Base-by-base conservation (phyloP, 2,113 vertebrate genomes). In the Myotis davidii region DNA sequence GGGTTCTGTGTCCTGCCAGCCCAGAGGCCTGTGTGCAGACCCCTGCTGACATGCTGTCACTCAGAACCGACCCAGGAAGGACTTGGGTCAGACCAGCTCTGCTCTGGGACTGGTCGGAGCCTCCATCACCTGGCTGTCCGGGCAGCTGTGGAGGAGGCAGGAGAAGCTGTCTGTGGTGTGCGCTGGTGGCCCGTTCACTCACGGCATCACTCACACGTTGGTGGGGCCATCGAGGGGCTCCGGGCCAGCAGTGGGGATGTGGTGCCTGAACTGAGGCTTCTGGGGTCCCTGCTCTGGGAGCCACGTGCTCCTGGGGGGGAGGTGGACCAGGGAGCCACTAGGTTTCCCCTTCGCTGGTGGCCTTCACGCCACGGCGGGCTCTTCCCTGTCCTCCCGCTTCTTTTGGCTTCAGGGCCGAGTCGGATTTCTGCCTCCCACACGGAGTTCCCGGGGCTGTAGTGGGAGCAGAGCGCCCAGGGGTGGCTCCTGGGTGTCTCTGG, bases 261-360 rank as follows among this genome's bases (percentile, higher is more conserved):
- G 1, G 27, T 8, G 54, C 54, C 54, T 54, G 1, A 6, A 21
- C 1, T 10, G 0, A 0, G 79, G 27, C 37, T 37, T 42, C 37
- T 13, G 14, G 9, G 7, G 21, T 18, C 29, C 3, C 1, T 20
- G 29, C 20, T 25, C n/a, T 8, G 48, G 20, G 17, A 87, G 10
- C 21, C 11, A 0, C 9, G 2, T 2, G 5, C 37, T 27, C 29
- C 42, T 6, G 16, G 9, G 14, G 20, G 23, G 54, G 13, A 27
- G 10, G 9, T 3, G 9, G 64, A 20, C n/a, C 18, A 13, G 45
- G 21, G 4, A 64, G 54, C 27, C 3, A 1, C 32, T 11, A 20
- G 39, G 2, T 32, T 27, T 4, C 14, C 18, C 21, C 20, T 52
- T 5, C 16, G 17, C 81, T 76, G 17, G n/a, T 25, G 9, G 48